Percentiles rank a stretch among this genome's conserved stretches.
Conservation (phyloP, 2,797 vertebrate species). For the Cheirogaleus major region DNA sequence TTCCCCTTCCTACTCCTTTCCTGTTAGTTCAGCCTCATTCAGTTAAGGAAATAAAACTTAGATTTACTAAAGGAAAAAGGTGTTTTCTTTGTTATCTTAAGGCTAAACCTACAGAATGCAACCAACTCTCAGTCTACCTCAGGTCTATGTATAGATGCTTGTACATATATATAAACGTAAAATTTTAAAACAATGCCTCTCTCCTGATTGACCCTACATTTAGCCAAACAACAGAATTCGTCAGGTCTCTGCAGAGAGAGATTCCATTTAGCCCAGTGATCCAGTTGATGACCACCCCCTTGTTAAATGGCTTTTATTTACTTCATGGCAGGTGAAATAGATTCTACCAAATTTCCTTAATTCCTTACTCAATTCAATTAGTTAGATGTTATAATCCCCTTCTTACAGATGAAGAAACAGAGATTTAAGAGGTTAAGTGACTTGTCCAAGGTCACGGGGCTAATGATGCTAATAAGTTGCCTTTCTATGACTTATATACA, state of each 20-base stretch:
- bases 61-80: conserved; percentile 2
- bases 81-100: conserved; percentile 48
- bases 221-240: background rate
- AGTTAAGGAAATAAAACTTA: conserved; percentile 10
- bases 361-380: background rate
- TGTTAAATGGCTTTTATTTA: background rate
- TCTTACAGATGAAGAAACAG: background rate
- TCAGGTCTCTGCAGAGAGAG: background rate
- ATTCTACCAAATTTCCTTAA: background rate
- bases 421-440: background rate
- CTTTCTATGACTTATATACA: background rate
- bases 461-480: background rate
- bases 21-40: conserved; percentile 1
- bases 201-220: background rate
- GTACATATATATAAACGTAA: background rate
- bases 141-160: background rate
- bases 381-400: background rate
- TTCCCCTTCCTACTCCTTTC: background rate
- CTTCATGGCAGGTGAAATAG: background rate
- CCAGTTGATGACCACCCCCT: background rate
- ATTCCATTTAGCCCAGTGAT: background rate
- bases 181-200: background rate
- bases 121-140: background rate
- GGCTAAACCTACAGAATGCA: background rate
- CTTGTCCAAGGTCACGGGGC: background rate